Evolutionary conservation across 2,113 vertebrate species (phyloP).

Genomic region (Agelaius tricolor): DNA sequence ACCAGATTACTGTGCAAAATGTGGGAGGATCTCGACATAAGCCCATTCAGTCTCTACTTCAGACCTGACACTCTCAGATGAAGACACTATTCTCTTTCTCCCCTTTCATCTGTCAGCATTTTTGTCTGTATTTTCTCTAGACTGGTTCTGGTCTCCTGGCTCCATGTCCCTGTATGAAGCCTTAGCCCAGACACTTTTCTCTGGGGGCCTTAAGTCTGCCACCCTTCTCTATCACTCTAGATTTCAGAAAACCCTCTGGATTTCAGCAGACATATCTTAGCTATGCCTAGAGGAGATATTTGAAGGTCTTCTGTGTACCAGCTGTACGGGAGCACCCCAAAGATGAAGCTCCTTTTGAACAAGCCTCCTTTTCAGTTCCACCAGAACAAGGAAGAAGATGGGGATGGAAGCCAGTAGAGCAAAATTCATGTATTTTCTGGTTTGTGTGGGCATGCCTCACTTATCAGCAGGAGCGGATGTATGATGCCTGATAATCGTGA

Average conservation of each 20-base stretch:
- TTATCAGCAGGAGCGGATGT: neutral
- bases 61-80: neutral
- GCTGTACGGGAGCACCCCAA: neutral
- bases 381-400: neutral
- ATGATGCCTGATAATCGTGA: neutral
- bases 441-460: neutral
- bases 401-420: neutral
- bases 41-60: neutral
- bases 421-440: neutral
- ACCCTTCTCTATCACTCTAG: neutral
- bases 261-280: neutral
- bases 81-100: neutral
- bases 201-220: neutral
- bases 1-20: neutral
- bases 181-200: neutral
- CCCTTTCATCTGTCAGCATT: neutral
- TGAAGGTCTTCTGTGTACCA: neutral
- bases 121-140: neutral
- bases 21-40: rapidly evolving
- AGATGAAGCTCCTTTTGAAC: neutral
- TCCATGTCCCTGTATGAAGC: neutral
- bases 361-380: neutral
- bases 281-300: neutral
- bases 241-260: neutral
- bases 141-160: neutral